Base-by-base conservation (phyloP, 2,113 vertebrate species). In the Myxocyprinus asiaticus region DNA sequence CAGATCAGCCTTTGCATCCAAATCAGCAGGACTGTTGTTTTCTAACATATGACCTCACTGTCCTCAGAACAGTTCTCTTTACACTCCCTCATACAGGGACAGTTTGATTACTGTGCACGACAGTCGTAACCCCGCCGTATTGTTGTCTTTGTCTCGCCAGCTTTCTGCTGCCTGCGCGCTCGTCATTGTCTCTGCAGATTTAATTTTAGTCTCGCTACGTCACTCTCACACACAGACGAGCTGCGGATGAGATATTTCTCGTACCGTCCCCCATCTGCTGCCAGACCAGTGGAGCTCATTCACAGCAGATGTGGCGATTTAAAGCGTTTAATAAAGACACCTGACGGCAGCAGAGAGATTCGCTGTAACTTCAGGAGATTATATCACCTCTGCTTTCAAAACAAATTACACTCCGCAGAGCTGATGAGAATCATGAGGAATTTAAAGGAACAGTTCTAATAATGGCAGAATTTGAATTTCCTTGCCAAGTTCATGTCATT, bases 121-220 rank as follows among this genome's bases (percentile, higher is more conserved):
- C 9, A 45, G 55, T 42, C 6, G 10, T 12, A 72, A 11, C 42
- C 42, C 22, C n/a, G 53, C 7, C 14, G n/a, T 72, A 45, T 72
- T 59, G 12, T 58, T 45, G 55, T 53, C 67, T 69, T 14, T 53
- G 67, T 69, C 48, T 72, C 15, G n/a, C 55, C 69, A 11, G 69
- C 5, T 43, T 72, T 58, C 22, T 59, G n/a, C 55, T 17, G 53
- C 22, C 22, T 33, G 22, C 3, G 22, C 22, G 22, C 22, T 72
- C 55, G 43, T 59, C 70, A 59, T 72, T 72, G 43, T 72, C 55
- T 72, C 55, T 47, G 68, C 4, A 4, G 8, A 33, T 72, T 72
- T 72, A 61, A 72, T 72, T 61, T 72, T 59, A 72, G 55, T 55
- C n/a, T 1, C 42, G 4, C 59, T 72, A 61, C 70, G 55, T 72